Evolutionary conservation across 2,113 vertebrate species (phyloP).

Genomic region (Natator depressus): DNA sequence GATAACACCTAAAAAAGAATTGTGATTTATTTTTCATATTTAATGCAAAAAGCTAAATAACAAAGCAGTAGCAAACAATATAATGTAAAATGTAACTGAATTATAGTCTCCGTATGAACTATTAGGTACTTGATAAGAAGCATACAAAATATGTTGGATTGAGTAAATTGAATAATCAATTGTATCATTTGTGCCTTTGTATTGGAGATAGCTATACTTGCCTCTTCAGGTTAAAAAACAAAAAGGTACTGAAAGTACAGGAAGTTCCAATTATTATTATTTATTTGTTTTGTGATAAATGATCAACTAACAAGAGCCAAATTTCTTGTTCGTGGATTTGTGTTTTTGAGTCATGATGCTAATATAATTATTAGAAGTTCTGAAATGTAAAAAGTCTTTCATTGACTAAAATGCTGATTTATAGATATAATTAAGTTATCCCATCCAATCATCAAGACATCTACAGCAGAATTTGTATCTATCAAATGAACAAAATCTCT

Average conservation of each 20-base stretch:
- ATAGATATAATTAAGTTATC: neutral
- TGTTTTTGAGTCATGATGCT: neutral
- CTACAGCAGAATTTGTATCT: neutral
- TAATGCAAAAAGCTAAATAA: neutral
- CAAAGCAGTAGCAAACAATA: neutral
- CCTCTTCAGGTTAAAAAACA: neutral
- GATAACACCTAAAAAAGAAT: neutral
- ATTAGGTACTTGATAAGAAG: neutral
- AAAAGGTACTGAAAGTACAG: neutral
- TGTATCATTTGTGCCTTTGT: accelerated
- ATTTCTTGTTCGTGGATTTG: neutral
- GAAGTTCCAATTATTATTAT: neutral
- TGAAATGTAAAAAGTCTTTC: neutral
- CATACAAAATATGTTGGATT: neutral
- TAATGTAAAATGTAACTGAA: neutral
- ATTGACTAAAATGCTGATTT: neutral
- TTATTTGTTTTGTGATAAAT: neutral
- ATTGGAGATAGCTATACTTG: neutral
- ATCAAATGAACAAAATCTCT: neutral
- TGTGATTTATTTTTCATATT: neutral
- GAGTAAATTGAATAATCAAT: neutral
- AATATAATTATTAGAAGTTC: neutral
- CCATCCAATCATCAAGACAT: neutral
- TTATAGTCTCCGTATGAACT: neutral
- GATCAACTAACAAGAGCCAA: neutral